Evolutionary conservation across 2,888 invertebrate species (phyloP).

Genomic region (Troides aeacus): DNA sequence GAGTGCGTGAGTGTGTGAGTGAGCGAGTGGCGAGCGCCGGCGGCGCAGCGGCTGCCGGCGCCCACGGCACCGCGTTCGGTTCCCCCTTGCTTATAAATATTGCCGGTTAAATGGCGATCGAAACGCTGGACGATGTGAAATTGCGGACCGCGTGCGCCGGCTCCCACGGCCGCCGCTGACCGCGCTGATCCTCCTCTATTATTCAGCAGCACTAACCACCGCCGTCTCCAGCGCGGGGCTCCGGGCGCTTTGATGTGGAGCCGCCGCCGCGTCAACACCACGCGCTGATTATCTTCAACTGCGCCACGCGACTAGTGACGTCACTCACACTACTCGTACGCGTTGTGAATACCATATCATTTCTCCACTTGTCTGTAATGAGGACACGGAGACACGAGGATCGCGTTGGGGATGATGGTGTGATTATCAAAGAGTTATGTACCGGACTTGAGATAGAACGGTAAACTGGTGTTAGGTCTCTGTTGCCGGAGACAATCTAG

Average conservation of each 20-base stretch:
- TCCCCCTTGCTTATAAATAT: slow-evolving; percentile 27
- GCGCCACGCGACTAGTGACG: background rate
- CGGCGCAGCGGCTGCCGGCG: background rate
- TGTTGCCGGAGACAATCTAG: too few relatives aligned
- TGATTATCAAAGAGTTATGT: too few relatives aligned
- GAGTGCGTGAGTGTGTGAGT: too few relatives aligned
- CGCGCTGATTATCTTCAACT: background rate
- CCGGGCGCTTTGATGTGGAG: background rate
- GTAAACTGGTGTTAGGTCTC: too few relatives aligned
- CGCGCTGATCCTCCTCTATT: slow-evolving; percentile 17
- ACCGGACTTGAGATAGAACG: too few relatives aligned
- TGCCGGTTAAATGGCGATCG: slow-evolving; percentile 20
- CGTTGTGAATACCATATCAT: background rate
- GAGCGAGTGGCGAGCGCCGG: too few relatives aligned
- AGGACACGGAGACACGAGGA: too few relatives aligned
- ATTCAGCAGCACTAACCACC: slow-evolving; percentile 16
- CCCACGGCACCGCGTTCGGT: slow-evolving; percentile 20
- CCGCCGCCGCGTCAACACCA: background rate
- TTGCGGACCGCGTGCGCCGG: slow-evolving; percentile 15
- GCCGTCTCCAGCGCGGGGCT: background rate
- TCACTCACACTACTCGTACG: background rate
- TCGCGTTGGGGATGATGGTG: too few relatives aligned
- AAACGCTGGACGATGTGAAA: slow-evolving; percentile 12
- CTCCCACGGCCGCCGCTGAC: slow-evolving; percentile 21
- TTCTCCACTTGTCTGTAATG: too few relatives aligned